A percentile compares a stretch with the other conserved stretches of the same genome.
Evolutionary conservation across 2,888 invertebrate genomes (phyloP).

Genomic region (Pristionchus japonicus): DNA sequence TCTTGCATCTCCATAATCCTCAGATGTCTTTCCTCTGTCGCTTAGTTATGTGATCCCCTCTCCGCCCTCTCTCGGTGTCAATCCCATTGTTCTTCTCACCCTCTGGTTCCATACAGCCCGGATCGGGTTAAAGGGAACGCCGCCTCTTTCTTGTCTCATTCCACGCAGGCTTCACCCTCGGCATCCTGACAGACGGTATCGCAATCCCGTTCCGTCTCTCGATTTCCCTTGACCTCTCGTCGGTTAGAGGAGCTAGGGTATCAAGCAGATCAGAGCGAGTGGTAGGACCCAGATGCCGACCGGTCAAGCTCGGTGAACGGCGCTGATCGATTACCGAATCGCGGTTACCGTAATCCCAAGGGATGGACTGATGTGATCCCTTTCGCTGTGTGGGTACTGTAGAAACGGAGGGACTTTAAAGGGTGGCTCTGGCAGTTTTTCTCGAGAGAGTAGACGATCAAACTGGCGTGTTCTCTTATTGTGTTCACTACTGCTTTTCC

Average conservation of each 20-base stretch:
- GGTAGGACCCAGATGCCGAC: neutral
- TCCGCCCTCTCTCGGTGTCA: neutral
- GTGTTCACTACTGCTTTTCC: neutral
- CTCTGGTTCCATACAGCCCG: neutral
- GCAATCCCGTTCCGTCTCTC: conserved; percentile 17
- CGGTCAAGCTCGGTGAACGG: neutral
- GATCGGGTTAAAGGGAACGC: neutral
- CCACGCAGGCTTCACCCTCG: neutral
- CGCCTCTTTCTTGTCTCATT: neutral
- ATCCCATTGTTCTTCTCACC: conserved; percentile 13
- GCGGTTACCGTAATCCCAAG: neutral
- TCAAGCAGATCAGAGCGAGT: neutral
- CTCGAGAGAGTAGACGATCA: neutral
- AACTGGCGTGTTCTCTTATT: neutral
- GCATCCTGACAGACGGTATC: conserved; percentile 32
- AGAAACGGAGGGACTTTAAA: neutral
- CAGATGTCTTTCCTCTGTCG: neutral
- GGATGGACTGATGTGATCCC: no score
- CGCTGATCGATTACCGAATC: conserved; percentile 16
- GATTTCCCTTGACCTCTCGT: neutral
- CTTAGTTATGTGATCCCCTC: conserved; percentile 15
- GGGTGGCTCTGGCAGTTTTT: neutral
- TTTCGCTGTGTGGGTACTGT: neutral
- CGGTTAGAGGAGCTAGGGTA: neutral
- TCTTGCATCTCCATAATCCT: conserved; percentile 29